Conservation (phyloP, 1,140 invertebrate genomes). For the Radopholus similis region DNA sequence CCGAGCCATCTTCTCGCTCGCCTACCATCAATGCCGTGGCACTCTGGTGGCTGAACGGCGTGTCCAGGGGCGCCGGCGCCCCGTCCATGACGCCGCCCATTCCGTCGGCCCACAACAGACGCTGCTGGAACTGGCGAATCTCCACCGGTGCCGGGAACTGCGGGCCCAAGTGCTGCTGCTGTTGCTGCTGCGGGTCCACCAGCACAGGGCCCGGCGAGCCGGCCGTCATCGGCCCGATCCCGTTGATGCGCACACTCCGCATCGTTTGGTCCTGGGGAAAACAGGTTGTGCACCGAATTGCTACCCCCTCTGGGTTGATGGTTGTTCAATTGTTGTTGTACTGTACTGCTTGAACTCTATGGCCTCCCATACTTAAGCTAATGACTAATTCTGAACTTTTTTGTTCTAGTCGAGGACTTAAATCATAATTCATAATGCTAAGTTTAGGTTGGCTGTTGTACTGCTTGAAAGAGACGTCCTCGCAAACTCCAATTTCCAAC, state of each 20-base stretch:
- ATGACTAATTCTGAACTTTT: too few species aligned
- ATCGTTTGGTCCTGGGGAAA: conserved; percentile 18
- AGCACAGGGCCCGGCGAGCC: conserved; percentile 12
- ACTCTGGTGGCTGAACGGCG: background rate
- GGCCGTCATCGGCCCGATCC: conserved; percentile 17
- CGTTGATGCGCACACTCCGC: conserved; percentile 17
- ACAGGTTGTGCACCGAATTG: too few species aligned
- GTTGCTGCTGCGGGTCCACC: background rate
- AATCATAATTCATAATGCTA: too few species aligned
- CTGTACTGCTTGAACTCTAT: too few species aligned
- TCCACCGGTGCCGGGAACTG: conserved; percentile 17
- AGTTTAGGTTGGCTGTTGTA: too few species aligned
- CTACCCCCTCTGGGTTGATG: too few species aligned
- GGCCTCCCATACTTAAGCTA: too few species aligned
- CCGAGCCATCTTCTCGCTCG: too few species aligned
- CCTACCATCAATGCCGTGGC: background rate
- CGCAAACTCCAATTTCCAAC: too few species aligned
- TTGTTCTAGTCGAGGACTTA: too few species aligned
- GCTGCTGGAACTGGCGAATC: conserved; percentile 22
- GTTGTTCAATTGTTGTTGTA: too few species aligned
- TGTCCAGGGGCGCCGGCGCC: background rate
- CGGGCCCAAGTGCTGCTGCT: background rate
- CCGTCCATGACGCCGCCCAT: background rate
- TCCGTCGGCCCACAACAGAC: background rate
- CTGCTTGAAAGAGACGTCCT: too few species aligned